phyloP scores from a whole-genome alignment of 2,113 vertebrate species.

The Carassius gibelio region DNA sequence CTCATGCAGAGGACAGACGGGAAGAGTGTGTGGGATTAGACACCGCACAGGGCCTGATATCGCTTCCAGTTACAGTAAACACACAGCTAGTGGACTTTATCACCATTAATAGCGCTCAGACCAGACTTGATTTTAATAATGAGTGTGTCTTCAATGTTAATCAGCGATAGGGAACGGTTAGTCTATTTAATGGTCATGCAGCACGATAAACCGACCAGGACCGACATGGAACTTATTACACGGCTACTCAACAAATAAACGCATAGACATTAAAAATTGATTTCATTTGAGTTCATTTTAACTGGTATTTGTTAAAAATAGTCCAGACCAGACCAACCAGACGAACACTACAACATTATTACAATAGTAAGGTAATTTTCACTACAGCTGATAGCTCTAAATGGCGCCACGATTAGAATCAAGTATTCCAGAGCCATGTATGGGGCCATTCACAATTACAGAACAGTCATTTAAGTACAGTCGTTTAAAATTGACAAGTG shows the following conservation, averaged over 20 bases:
- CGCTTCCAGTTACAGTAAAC: slow-evolving; percentile 34
- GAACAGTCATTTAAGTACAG: too few species aligned
- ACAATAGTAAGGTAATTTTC: not conserved
- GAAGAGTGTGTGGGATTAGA: slow-evolving; percentile 59
- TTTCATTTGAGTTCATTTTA: not conserved
- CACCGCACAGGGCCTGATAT: slow-evolving; percentile 55
- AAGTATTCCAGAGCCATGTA: not conserved
- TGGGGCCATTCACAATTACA: too few species aligned
- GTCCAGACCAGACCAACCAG: not conserved
- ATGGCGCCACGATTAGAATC: not conserved
- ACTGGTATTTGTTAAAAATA: not conserved
- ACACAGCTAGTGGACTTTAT: slow-evolving; percentile 47
- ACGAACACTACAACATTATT: not conserved
- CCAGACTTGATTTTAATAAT: not conserved
- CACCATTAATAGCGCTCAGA: slow-evolving; percentile 27
- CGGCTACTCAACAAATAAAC: not conserved
- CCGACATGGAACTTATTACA: not conserved
- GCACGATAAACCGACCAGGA: not conserved
- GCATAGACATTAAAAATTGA: not conserved
- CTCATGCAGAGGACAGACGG: slow-evolving; percentile 30
- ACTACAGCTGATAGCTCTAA: not conserved
- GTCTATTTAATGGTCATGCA: not conserved
- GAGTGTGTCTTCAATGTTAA: not conserved
- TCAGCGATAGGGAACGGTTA: slow-evolving; percentile 16
- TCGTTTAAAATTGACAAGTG: too few species aligned